Evolutionary conservation across 2,888 invertebrate species (phyloP).

Genomic region (Asteroscopus sphinx): DNA sequence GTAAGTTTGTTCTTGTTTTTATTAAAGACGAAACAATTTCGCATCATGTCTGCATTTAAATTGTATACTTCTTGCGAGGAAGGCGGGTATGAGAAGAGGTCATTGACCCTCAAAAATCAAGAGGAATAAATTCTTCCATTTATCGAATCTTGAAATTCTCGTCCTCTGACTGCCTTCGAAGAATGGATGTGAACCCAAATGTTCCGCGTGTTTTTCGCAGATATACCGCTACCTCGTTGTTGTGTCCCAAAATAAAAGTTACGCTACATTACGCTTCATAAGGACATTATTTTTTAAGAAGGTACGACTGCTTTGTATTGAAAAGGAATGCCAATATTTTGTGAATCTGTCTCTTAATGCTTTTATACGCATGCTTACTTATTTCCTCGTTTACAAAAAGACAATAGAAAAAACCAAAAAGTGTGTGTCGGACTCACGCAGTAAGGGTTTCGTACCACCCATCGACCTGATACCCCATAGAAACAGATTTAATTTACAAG

Average conservation of each 20-base stretch:
- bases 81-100: constrained; percentile 60
- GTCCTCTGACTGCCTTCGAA: constrained; percentile 74
- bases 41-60: constrained; percentile 48
- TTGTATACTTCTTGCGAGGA: constrained; percentile 33
- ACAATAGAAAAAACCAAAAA: not conserved
- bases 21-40: constrained; percentile 27
- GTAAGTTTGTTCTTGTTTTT: constrained; percentile 53
- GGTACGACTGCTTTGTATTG: constrained; percentile 20
- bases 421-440: not conserved
- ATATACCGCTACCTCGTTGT: constrained; percentile 78
- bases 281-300: constrained; percentile 38
- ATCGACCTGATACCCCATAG: too few species aligned
- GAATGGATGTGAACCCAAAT: constrained; percentile 70
- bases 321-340: constrained; percentile 35
- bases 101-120: constrained; percentile 68
- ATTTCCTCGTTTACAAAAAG: not conserved
- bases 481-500: too few species aligned
- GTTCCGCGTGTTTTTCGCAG: constrained; percentile 62
- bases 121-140: constrained; percentile 70
- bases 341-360: not conserved
- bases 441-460: too few species aligned
- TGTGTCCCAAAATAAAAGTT: constrained; percentile 73
- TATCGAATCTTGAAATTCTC: constrained; percentile 75
- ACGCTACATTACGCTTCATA: constrained; percentile 62
- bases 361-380: not conserved